A percentile compares a stretch with the other conserved stretches of the same genome.
Conservation (phyloP, 2,113 vertebrate genomes). For the Turdus rufiventris region DNA sequence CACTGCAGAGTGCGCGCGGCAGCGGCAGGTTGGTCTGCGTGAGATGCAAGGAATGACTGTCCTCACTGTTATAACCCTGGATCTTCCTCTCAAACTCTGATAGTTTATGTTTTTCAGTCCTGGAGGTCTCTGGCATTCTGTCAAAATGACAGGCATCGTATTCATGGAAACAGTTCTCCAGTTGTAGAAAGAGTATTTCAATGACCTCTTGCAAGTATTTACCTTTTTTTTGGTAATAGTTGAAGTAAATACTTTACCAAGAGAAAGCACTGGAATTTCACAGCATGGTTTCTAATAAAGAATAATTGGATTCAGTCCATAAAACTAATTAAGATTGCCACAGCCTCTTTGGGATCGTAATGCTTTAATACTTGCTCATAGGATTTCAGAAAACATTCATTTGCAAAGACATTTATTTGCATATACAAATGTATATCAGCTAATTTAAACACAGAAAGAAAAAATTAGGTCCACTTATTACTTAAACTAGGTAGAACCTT, state of each 20-base stretch:
- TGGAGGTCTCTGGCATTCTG: background rate
- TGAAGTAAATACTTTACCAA: background rate
- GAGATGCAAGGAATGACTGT: no score
- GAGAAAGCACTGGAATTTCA: background rate
- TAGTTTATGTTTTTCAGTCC: background rate
- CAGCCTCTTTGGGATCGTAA: constrained; percentile 13
- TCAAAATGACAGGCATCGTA: background rate
- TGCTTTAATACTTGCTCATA: background rate
- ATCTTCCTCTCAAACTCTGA: background rate
- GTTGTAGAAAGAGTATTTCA: background rate
- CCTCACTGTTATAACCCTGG: background rate
- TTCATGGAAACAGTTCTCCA: background rate
- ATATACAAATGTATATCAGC: background rate
- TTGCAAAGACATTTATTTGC: background rate
- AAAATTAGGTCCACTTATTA: background rate
- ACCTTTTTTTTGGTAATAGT: background rate
- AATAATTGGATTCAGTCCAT: background rate
- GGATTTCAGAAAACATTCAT: constrained; percentile 7
- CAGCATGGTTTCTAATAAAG: background rate
- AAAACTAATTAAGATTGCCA: constrained; percentile 41
- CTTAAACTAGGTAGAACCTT: background rate
- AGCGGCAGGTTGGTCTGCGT: fast-evolving
- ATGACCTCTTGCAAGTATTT: background rate
- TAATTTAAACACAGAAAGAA: background rate
- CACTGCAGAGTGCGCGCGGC: fast-evolving